Evolutionary conservation across 2,113 vertebrate genomes (phyloP), one percentile per base, ranked within the genome.

Genomic region (Trogon melanurus): DNA sequence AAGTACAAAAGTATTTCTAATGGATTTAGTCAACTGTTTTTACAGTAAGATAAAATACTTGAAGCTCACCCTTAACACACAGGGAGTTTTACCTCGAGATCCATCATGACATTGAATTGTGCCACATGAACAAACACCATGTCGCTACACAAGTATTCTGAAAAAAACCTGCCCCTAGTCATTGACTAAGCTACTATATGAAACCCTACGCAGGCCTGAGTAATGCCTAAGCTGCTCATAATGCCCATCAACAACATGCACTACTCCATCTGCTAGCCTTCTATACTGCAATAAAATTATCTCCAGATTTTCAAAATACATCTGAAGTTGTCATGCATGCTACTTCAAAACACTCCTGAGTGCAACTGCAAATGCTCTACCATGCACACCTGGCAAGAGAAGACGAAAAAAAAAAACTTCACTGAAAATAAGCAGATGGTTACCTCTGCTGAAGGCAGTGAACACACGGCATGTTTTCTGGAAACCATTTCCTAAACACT

Each of bases 401-500:
- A 78, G 20, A 65, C 56, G 4, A 45, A 51, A 88, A 61, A 88
- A 61, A n/a, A 54, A 50, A 50, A 48, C n/a, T 53, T 66, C 44
- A 25, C 20, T 67, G 69, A 91, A 56, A 91, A 73, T 57, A 86
- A 93, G 84, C 87, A 96, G 82, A 95, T 84, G 56, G 79, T 58
- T 75, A n/a, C 50, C 56, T 95, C n/a, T 53, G 50, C 26, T 75
- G 83, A 69, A 78, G 71, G 36, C 85, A 86, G 58, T 79, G 86
- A 95, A 91, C 45, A 81, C 54, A 41, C 32, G 26, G 53, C 30
- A 67, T 86, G n/a, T 78, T 69, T 81, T 95, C 73, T 95, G 88
- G 81, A 96, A 93, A 83, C 21, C 6, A 81, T 96, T 93, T 97
- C 56, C 74, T 92, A 56, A 87, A 87, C 26, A 34, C 50, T 76